Base-by-base conservation (phyloP, 2,888 invertebrate genomes). In the Drosophila nigritarsus region DNA sequence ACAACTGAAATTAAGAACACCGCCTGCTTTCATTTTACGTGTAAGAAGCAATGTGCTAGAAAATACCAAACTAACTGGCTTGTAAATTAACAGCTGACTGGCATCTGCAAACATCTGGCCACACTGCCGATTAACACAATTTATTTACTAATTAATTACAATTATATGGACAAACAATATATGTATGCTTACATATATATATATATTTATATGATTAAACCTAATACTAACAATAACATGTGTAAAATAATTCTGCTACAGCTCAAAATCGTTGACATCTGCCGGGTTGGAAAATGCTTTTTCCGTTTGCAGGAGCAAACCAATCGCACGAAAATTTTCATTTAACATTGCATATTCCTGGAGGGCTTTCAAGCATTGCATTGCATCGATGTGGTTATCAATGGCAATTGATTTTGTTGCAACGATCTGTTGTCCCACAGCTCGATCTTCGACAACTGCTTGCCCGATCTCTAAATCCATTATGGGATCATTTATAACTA, bases 321-420 rank as follows among this genome's bases (percentile, higher is more conserved):
- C 92, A 32, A 92, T 91, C 0, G 92, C 92, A 8, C 92, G 78
- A 49, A 81, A 92, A 51, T 92, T 92, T 18, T 91, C 90, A 59
- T 83, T 80, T 13, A 92, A 20, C 87, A 92, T 82, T 9, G 91
- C 91, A 65, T 90, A 92, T 48, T 92, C 91, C 64, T 92, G 92
- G 13, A 92, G 61, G 0, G 80, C 91, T 38, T 85, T 80, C 2
- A 92, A 36, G 50, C 89, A 85, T 32, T 42, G 40, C 38, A 83
- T 8, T 0, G 75, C 87, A 27, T 79, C 75, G 3, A 24, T 49
- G 0, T 27, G 32, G 38, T 27, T 79, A 40, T 48, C 38, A 6
- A 79, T 70, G 1, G 4, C 13, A 29, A 48, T 50, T 3, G 36
- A 11, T 4, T 58, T 58, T 24, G 32, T 40, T 4, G 11, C 29